Evolutionary conservation across 1,140 invertebrate genomes (phyloP).

Genomic region (Sinonovacula constricta): DNA sequence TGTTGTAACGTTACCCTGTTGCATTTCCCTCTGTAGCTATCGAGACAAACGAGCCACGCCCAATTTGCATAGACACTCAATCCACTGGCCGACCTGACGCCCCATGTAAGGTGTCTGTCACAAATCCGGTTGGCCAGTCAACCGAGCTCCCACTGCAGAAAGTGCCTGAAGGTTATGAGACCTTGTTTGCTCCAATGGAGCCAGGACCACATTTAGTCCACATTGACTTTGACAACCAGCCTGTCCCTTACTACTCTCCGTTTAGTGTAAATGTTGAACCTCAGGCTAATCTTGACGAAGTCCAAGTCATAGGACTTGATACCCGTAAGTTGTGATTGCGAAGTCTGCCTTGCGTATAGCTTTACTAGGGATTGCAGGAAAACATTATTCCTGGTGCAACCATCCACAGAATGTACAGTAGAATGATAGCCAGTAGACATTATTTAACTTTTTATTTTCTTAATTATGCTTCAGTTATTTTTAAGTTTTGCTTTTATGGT

Average conservation of each 20-base stretch:
- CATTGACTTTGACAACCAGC: conserved; percentile 66
- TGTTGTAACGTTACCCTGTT: too few species aligned
- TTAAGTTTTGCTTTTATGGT: too few species aligned
- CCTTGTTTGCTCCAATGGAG: conserved; percentile 90
- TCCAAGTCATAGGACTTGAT: conserved; percentile 87
- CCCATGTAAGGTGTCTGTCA: conserved; percentile 81
- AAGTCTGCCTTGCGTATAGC: too few species aligned
- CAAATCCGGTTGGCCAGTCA: conserved; percentile 73
- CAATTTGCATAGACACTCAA: conserved; percentile 89
- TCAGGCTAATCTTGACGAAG: conserved; percentile 72
- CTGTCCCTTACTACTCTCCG: conserved; percentile 72
- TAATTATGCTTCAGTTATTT: too few species aligned
- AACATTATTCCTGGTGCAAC: too few species aligned
- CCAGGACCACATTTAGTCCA: conserved; percentile 81
- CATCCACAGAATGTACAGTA: too few species aligned
- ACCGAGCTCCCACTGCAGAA: conserved; percentile 81
- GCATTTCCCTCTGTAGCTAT: conserved; percentile 55
- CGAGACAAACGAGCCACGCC: conserved; percentile 81
- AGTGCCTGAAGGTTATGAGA: conserved; percentile 87
- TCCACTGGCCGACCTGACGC: conserved; percentile 83
- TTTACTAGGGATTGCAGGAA: too few species aligned
- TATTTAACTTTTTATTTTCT: too few species aligned
- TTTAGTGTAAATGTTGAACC: conserved; percentile 80
- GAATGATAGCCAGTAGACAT: too few species aligned
- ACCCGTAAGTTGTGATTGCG: conserved; percentile 94